A percentile compares a stretch with the other conserved stretches of the same genome.
Evolutionary conservation across 2,797 vertebrate species (phyloP).

Genomic region (Capromys pilorides): DNA sequence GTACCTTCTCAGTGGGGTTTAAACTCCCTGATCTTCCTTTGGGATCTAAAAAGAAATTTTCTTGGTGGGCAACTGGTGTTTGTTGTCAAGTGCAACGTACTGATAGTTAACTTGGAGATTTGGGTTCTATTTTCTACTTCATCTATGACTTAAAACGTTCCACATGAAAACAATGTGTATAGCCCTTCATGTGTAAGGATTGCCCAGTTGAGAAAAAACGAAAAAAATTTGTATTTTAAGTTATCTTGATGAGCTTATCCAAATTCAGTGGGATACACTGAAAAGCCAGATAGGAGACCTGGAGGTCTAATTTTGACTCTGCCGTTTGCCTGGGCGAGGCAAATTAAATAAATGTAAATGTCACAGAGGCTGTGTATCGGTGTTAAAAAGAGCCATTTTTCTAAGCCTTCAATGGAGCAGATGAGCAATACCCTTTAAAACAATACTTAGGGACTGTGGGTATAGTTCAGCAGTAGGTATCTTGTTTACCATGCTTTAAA

Average conservation of each 20-base stretch:
- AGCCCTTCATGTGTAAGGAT: slow-evolving; percentile 31
- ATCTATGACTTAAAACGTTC: neutral
- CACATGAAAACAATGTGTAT: neutral
- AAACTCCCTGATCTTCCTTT: slow-evolving; percentile 58
- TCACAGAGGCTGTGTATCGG: neutral
- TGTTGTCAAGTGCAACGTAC: neutral
- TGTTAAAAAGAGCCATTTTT: slow-evolving; percentile 1
- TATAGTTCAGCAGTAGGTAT: neutral
- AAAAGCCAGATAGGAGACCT: neutral
- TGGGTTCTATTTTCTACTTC: slow-evolving; percentile 11
- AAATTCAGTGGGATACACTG: neutral
- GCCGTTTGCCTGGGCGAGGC: neutral
- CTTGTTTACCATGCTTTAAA: neutral
- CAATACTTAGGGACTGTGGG: neutral
- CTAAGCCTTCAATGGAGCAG: neutral
- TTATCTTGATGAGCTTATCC: neutral
- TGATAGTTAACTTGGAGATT: neutral
- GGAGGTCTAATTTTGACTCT: neutral
- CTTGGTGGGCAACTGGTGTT: slow-evolving; percentile 27
- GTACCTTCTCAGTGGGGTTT: slow-evolving; percentile 59
- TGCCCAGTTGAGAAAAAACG: neutral
- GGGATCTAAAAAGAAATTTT: slow-evolving; percentile 26
- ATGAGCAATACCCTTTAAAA: neutral
- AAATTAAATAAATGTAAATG: slow-evolving; percentile 49
- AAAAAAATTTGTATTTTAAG: slow-evolving; percentile 15